Evolutionary conservation across 1,140 invertebrate genomes (phyloP).

Genomic region (Neuroterus valhalla): DNA sequence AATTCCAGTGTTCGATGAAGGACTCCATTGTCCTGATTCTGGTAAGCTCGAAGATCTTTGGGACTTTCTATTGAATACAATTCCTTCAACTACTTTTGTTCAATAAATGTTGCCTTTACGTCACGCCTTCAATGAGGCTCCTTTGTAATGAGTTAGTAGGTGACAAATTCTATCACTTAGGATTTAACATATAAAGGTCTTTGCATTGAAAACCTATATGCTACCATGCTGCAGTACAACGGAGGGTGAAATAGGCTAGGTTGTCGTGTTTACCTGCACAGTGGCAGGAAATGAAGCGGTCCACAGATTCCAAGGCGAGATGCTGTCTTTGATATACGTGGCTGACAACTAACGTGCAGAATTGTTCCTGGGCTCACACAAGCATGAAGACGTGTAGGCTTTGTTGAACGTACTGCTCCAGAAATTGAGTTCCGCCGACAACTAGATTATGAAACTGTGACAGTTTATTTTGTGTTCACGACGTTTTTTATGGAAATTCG

Average conservation of each 20-base stretch:
- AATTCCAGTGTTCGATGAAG: too few relatives aligned
- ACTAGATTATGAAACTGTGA: not conserved
- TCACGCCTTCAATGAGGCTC: conserved; percentile 15
- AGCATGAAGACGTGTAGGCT: conserved; percentile 35
- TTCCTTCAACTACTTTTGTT: not conserved
- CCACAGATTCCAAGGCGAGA: conserved; percentile 4
- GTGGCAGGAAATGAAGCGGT: conserved; percentile 28
- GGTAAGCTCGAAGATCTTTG: too few relatives aligned
- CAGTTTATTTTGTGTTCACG: not conserved
- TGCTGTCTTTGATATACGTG: not conserved
- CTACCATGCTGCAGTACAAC: conserved; percentile 4
- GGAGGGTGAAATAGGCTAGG: conserved; percentile 3
- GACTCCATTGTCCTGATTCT: too few relatives aligned
- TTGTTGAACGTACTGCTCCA: conserved; percentile 46
- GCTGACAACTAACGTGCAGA: conserved; percentile 27
- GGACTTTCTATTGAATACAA: too few relatives aligned
- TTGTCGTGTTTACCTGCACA: conserved; percentile 23
- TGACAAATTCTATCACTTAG: conserved; percentile 17
- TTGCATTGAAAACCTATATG: conserved; percentile 10
- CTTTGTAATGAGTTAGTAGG: conserved; percentile 26
- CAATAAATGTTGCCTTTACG: not conserved
- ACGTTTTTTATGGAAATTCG: not conserved
- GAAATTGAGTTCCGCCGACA: conserved; percentile 46
- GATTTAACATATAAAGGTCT: conserved; percentile 22
- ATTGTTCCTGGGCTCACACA: conserved; percentile 20